These are phyloP conservation scores for Dastarcus helophoroides DNA, from an alignment of 2,888 invertebrate species.

Conservation along the genomic window DNA sequence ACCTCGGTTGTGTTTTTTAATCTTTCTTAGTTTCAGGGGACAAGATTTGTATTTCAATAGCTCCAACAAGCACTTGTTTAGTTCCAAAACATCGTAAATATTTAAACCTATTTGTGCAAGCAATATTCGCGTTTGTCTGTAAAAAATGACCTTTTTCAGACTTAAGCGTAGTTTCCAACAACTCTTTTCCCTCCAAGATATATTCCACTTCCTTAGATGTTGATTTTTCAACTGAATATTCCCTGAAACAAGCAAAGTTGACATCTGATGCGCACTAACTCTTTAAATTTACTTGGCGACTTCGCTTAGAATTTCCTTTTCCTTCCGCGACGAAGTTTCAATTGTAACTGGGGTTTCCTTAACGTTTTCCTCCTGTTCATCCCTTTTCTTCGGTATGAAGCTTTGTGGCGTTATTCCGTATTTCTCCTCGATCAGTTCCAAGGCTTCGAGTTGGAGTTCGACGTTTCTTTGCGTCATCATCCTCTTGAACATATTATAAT, in stretches of 20 bases:
- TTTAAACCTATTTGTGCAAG: no score
- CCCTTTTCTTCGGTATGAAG: slow-evolving; percentile 42
- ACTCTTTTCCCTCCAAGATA: slow-evolving; percentile 31
- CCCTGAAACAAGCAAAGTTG: slow-evolving; percentile 19
- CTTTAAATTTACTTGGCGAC: slow-evolving; percentile 31
- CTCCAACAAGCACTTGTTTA: no score
- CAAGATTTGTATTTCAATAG: no score
- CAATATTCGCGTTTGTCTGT: no score
- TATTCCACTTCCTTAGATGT: slow-evolving; percentile 24
- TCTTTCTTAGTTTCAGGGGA: no score
- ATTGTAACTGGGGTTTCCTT: slow-evolving; percentile 29
- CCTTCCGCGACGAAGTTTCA: slow-evolving; percentile 32
- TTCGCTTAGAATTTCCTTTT: slow-evolving; percentile 36
- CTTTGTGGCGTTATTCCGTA: slow-evolving; percentile 56
- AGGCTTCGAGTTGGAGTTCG: slow-evolving; percentile 78
- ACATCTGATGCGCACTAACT: slow-evolving; percentile 3
- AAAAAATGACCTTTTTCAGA: slow-evolving; percentile 27
- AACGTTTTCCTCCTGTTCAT: slow-evolving; percentile 17
- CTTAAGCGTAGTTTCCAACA: slow-evolving; percentile 30
- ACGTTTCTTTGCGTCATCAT: slow-evolving; percentile 92
- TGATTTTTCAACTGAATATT: slow-evolving; percentile 26
- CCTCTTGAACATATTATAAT: slow-evolving; percentile 76
- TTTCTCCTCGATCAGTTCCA: slow-evolving; percentile 72
- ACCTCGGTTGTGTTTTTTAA: no score
- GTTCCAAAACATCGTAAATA: no score